phyloP scores from a whole-genome alignment of 2,888 invertebrate genomes.

The Pseudoips prasinana region DNA sequence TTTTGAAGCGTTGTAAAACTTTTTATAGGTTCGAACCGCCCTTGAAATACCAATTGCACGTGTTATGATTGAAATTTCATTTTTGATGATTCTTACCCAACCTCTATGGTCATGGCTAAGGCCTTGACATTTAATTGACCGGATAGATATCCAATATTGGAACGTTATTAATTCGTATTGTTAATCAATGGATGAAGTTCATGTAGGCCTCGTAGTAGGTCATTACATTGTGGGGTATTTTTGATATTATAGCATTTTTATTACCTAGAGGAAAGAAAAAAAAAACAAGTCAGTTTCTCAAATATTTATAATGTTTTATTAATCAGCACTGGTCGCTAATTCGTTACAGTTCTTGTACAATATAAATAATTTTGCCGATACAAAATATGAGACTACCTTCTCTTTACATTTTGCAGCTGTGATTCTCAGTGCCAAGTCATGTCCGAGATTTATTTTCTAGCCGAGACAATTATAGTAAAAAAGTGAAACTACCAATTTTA shows the following conservation, averaged over 20 bases:
- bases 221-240: too few species aligned
- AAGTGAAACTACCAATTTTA: conserved; percentile 73
- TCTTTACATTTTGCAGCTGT: conserved; percentile 24
- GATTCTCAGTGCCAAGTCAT: conserved; percentile 43
- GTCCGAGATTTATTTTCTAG: conserved; percentile 44
- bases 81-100: conserved; percentile 56
- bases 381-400: conserved; percentile 30
- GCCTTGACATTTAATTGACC: conserved; percentile 38
- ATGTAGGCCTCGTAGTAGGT: too few species aligned
- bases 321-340: conserved; percentile 57
- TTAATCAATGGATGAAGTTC: too few species aligned
- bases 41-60: conserved; percentile 67
- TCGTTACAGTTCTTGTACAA: conserved; percentile 40
- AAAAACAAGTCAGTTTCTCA: background rate
- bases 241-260: too few species aligned
- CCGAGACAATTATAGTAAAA: conserved; percentile 45
- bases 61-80: conserved; percentile 77
- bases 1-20: conserved; percentile 12
- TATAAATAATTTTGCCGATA: conserved; percentile 48
- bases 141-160: too few species aligned
- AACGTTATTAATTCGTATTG: too few species aligned
- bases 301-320: conserved; percentile 64
- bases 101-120: conserved; percentile 44
- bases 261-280: too few species aligned
- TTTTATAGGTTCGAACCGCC: conserved; percentile 55